These are phyloP conservation scores for Jacana jacana DNA, from an alignment of 2,113 vertebrate species.

Conservation along the genomic window DNA sequence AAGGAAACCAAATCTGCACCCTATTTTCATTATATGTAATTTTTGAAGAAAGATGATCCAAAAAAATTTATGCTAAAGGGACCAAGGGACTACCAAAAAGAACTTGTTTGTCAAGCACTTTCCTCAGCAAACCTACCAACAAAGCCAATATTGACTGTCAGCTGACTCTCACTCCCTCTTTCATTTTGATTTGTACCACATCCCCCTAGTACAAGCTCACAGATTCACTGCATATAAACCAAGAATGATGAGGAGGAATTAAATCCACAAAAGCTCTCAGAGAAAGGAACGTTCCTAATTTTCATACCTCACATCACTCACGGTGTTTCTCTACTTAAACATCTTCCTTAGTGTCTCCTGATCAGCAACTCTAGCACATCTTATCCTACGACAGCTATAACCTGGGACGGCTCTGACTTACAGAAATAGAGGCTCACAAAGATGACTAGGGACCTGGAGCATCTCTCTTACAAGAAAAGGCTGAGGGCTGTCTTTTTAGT, in stretches of 20 bases:
- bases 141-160: neutral
- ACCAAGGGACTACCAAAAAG: no score
- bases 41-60: neutral
- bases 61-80: no score
- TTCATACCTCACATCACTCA: neutral
- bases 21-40: neutral
- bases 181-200: neutral
- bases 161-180: neutral
- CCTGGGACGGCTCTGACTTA: neutral
- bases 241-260: neutral
- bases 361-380: neutral
- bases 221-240: neutral
- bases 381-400: neutral
- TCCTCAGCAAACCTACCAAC: no score
- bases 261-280: neutral
- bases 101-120: no score
- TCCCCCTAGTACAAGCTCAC: neutral
- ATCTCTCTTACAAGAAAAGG: no score
- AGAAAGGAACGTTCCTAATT: neutral
- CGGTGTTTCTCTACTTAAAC: neutral
- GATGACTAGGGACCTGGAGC: no score
- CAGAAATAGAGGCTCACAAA: neutral
- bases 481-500: no score
- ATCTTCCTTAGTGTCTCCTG: neutral
- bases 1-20: neutral